Evolutionary conservation across 2,888 invertebrate genomes (phyloP).

Genomic region (Pseudococcus longispinus): DNA sequence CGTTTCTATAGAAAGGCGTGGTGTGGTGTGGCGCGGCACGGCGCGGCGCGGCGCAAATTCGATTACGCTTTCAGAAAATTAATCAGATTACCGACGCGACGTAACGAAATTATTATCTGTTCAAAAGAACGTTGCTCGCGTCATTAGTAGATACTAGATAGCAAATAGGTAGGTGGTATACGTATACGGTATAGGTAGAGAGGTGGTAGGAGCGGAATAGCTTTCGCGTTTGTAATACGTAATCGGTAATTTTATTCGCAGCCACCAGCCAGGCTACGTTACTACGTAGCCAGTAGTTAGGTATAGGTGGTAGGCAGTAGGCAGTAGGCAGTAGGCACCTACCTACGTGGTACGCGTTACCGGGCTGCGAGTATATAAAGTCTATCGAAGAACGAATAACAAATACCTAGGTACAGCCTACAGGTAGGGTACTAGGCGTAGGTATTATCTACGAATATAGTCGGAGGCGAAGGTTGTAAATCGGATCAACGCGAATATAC

Average conservation of each 20-base stretch:
- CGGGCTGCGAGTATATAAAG: too few species aligned
- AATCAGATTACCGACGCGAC: constrained; percentile 10
- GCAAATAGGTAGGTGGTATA: too few species aligned
- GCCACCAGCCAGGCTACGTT: not conserved
- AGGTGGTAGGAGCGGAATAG: too few species aligned
- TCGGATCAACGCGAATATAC: too few species aligned
- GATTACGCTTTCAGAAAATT: constrained; percentile 3
- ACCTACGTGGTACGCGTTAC: too few species aligned
- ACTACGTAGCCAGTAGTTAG: not conserved
- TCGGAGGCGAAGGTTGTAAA: too few species aligned
- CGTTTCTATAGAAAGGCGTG: not conserved
- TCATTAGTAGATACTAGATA: not conserved
- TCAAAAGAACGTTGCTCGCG: not conserved
- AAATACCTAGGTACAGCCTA: too few species aligned
- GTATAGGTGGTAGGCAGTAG: not conserved
- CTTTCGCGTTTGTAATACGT: constrained; percentile 12
- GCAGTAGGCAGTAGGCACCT: too few species aligned
- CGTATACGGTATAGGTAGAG: not conserved
- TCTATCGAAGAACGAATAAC: too few species aligned
- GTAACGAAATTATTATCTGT: constrained; percentile 23
- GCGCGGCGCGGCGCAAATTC: not conserved
- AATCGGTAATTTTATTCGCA: constrained; percentile 59
- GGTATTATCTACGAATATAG: too few species aligned
- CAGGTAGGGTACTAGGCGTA: too few species aligned
- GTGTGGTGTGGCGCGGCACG: not conserved